Evolutionary conservation across 1,140 invertebrate species (phyloP), one percentile per base, ranked within the genome.

Genomic region (Drosophila orosa): DNA sequence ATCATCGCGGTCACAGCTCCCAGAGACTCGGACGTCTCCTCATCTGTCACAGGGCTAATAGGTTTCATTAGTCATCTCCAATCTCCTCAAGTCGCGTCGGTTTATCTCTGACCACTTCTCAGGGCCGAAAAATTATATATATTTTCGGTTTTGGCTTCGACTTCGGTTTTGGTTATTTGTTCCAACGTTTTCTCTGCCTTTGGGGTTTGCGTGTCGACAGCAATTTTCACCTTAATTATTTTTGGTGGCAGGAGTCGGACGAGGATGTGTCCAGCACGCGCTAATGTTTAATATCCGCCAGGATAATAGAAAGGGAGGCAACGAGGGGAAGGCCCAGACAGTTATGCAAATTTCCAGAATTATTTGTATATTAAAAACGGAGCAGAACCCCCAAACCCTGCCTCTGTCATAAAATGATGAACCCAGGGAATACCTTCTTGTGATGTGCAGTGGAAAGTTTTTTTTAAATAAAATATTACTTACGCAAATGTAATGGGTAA

Each of bases 181-280:
- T 48, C 50, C n/a, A 9, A 44, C 37, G 45, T 74, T 55, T 27
- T 56, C 48, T 62, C 62, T 62, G 52, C 39, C 37, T 69, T 66
- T 79, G 37, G 40, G 44, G 56, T 77, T 89, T 78, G 84, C 84
- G 84, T 89, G 84, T 89, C 84, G 84, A 90, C 84, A 84, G 84
- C 84, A 89, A 89, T 89, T 89, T 89, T 89, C 84, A 84, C 85
- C 84, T 89, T 89, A 89, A 89, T 89, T 89, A 89, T 89, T 89
- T 82, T 75, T 80, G 67, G 52, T 69, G 66, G 66, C 45, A 67
- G 60, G 52, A 55, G 48, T 39, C n/a, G 58, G 37, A 50, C 22
- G 35, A 58, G 69, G 52, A 62, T 67, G 72, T 86, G 84, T 83
- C 48, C 84, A 89, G 84, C 84, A 87, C 84, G 84, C 80, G 84